Percentiles rank a stretch among this genome's conserved stretches.
These are phyloP conservation scores for Bombus confusus DNA, from an alignment of 1,140 invertebrate species.

Conservation along the genomic window DNA sequence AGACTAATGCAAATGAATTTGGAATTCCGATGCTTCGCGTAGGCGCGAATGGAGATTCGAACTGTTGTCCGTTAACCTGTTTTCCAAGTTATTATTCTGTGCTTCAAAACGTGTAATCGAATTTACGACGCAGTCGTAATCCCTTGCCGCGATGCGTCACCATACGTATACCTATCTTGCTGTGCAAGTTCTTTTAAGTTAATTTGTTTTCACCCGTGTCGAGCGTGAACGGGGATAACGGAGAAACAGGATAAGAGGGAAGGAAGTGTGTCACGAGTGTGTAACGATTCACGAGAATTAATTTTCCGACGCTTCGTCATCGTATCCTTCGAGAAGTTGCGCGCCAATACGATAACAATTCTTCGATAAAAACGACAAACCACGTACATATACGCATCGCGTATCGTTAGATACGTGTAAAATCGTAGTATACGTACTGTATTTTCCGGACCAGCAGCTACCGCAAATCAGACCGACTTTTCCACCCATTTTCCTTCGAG, in stretches of 20 bases:
- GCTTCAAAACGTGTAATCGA: not conserved
- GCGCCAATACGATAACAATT: too few species aligned
- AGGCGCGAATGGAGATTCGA: not conserved
- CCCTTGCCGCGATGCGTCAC: not conserved
- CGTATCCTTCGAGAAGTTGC: not conserved
- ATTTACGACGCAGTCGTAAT: not conserved
- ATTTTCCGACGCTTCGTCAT: not conserved
- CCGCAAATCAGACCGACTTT: slow-evolving; percentile 79
- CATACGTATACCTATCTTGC: not conserved
- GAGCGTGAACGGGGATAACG: not conserved
- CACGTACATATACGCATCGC: too few species aligned
- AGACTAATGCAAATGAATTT: not conserved
- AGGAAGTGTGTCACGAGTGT: not conserved
- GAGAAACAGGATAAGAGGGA: not conserved
- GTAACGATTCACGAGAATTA: not conserved
- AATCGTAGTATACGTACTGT: slow-evolving; percentile 70
- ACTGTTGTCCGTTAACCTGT: not conserved
- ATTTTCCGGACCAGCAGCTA: slow-evolving; percentile 80
- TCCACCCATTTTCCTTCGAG: slow-evolving; percentile 73
- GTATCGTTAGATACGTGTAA: too few species aligned
- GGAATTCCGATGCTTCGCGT: not conserved
- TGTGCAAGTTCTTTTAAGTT: not conserved
- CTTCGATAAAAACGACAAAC: too few species aligned
- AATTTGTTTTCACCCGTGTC: not conserved
- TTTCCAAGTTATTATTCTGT: not conserved